Conservation (phyloP, 2,888 invertebrate species). For the Dioctria linearis region DNA sequence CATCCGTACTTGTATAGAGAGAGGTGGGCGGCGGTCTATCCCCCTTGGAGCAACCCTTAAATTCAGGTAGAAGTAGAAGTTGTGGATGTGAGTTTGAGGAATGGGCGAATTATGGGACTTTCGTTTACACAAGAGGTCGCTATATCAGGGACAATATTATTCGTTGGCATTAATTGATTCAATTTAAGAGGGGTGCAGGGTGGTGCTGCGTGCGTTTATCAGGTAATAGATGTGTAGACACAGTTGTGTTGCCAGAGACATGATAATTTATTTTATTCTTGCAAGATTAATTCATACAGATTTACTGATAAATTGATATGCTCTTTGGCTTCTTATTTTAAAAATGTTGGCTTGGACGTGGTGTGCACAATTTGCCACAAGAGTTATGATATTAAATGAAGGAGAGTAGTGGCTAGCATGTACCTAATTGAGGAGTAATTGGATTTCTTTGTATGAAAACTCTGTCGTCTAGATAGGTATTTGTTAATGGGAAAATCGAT, state of each 20-base stretch:
- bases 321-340: no score
- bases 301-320: background rate
- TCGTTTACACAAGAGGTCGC: slow-evolving; percentile 48
- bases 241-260: slow-evolving; percentile 21
- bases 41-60: background rate
- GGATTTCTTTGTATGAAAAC: no score
- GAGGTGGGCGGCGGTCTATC: background rate
- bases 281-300: background rate
- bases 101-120: slow-evolving; percentile 48
- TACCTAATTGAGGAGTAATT: no score
- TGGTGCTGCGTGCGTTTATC: slow-evolving; percentile 34
- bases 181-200: slow-evolving; percentile 29
- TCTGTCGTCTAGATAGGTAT: no score
- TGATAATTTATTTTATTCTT: slow-evolving; percentile 2
- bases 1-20: slow-evolving; percentile 20
- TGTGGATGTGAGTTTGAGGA: background rate
- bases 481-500: no score
- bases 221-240: slow-evolving; percentile 39
- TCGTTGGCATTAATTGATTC: slow-evolving; percentile 52
- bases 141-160: slow-evolving; percentile 51
- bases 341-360: no score
- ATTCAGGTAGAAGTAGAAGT: background rate
- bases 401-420: no score
- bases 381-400: no score
- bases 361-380: no score